These are phyloP conservation scores for Oscheius sp. DNA, from an alignment of 2,888 invertebrate species.

Conservation along the genomic window DNA sequence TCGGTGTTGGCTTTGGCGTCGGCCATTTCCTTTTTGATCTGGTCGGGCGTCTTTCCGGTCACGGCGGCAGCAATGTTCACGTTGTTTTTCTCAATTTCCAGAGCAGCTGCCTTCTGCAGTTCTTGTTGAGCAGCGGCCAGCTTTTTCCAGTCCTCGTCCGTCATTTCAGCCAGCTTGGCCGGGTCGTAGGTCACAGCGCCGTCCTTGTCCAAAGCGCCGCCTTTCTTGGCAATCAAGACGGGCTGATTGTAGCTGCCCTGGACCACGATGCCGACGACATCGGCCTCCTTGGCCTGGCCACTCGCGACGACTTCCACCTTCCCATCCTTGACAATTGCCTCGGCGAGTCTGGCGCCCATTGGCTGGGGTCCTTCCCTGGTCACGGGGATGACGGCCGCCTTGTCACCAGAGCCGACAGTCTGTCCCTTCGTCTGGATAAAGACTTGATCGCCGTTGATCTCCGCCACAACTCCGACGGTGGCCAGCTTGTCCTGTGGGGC, in stretches of 20 bases:
- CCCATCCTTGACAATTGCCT: constrained; percentile 11
- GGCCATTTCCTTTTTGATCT: constrained; percentile 22
- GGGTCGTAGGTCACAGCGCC: constrained; percentile 7
- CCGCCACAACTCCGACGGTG: constrained; percentile 23
- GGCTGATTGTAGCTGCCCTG: constrained; percentile 34
- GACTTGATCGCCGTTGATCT: neutral
- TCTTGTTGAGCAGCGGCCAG: constrained; percentile 5
- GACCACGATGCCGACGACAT: constrained; percentile 12
- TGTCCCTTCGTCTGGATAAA: constrained; percentile 36
- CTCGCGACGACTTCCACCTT: constrained; percentile 12
- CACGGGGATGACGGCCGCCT: constrained; percentile 14
- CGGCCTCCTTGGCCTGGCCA: constrained; percentile 15
- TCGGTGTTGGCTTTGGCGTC: constrained; percentile 2
- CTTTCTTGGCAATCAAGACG: constrained; percentile 29
- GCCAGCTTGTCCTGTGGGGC: constrained; percentile 35
- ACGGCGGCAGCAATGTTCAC: neutral
- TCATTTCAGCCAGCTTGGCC: neutral
- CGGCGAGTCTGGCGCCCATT: constrained; percentile 19
- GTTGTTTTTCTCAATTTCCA: constrained; percentile 20
- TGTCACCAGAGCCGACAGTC: constrained; percentile 34
- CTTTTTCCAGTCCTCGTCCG: constrained; percentile 21
- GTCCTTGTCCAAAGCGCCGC: constrained; percentile 15
- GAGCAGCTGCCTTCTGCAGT: constrained; percentile 19
- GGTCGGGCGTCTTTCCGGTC: constrained; percentile 22
- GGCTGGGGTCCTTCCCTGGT: constrained; percentile 29